Evolutionary conservation across 2,888 invertebrate species (phyloP), one percentile per base, ranked within the genome.

Genomic region (Temnothorax unifasciatus): DNA sequence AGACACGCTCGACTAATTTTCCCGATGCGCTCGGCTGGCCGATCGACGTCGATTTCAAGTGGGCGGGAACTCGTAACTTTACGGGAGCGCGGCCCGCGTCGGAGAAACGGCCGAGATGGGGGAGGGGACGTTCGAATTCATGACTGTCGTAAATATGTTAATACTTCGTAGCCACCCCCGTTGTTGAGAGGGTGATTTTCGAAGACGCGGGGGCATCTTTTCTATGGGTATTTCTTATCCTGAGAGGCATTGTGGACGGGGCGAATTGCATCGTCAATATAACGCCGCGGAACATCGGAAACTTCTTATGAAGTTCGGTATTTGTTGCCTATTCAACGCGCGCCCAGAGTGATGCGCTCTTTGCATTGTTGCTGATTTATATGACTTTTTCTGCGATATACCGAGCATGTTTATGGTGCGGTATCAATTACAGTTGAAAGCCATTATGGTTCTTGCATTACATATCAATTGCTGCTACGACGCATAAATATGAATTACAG

Each of bases 101-200:
- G 68, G 76, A 68, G 74, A 21, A 52, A 44, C 15, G 50, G n/a
- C 11, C 18, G 25, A 8, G 2, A 29, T 71, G 52, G 73, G 11
- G 69, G 73, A 54, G 83, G 44, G 86, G 85, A 87, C 90, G 89
- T 90, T 91, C 85, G 90, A 90, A 92, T 90, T 89, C 90, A 90
- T 90, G 90, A 83, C 82, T 82, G 84, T 91, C 90, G 90, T 90
- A 90, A 90, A 90, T 90, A 90, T 90, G 90, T 89, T 91, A 90
- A 90, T 90, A 88, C 86, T 84, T 64, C 76, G 85, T 87, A 86
- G 85, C 85, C 86, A 89, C 69, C 87, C 76, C 79, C 57, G 73
- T 79, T 59, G 79, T 79, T 59, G 79, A 79, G 73, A 86, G 88
- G 89, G 85, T 85, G 86, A 87, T 88, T 85, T 57, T 75, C 38